phyloP scores from a whole-genome alignment of 53 echinoderm and acorn worm genomes.

The Henricia sp. region DNA sequence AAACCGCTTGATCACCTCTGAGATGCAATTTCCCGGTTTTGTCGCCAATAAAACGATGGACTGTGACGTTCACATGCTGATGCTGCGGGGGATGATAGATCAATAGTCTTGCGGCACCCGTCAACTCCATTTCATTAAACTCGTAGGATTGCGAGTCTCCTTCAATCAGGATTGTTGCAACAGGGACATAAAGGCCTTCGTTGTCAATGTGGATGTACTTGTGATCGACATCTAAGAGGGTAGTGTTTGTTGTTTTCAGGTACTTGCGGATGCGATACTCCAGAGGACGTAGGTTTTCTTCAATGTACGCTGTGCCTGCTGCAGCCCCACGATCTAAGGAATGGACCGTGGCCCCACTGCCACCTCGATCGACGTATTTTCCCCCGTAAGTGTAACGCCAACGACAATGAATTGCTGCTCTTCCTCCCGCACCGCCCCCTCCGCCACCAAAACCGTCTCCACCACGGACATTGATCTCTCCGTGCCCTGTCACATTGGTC shows the following conservation, averaged over 20 bases:
- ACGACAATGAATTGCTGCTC: conserved; percentile 90
- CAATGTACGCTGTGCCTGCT: conserved; percentile 87
- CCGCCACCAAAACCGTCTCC: conserved; percentile 78
- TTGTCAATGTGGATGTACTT: conserved; percentile 94
- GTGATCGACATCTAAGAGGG: conserved; percentile 85
- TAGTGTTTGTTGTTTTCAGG: conserved; percentile 75
- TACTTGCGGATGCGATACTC: conserved; percentile 86
- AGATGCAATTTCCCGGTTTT: conserved; percentile 89
- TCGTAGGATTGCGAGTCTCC: conserved; percentile 75
- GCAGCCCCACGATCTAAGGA: conserved; percentile 74
- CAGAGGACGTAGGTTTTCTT: conserved; percentile 88
- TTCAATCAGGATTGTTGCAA: conserved; percentile 81
- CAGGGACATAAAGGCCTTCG: conserved; percentile 73
- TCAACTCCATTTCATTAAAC: conserved; percentile 88
- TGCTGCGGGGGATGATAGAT: conserved; percentile 78
- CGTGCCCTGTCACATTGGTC: conserved; percentile 95
- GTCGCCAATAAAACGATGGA: conserved; percentile 91
- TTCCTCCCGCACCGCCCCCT: conserved; percentile 88
- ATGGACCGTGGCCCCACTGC: conserved; percentile 58
- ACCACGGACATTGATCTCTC: conserved; percentile 87
- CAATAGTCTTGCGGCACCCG: conserved; percentile 74
- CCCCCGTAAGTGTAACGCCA: conserved; percentile 93
- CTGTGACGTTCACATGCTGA: conserved; percentile 70
- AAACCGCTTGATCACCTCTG: conserved; percentile 76
- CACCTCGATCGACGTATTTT: conserved; percentile 79